A percentile compares a stretch with the other conserved stretches of the same genome.
These are phyloP conservation scores for Sebastes steindachneri DNA, from an alignment of 2,797 vertebrate genomes.

Conservation along the genomic window DNA sequence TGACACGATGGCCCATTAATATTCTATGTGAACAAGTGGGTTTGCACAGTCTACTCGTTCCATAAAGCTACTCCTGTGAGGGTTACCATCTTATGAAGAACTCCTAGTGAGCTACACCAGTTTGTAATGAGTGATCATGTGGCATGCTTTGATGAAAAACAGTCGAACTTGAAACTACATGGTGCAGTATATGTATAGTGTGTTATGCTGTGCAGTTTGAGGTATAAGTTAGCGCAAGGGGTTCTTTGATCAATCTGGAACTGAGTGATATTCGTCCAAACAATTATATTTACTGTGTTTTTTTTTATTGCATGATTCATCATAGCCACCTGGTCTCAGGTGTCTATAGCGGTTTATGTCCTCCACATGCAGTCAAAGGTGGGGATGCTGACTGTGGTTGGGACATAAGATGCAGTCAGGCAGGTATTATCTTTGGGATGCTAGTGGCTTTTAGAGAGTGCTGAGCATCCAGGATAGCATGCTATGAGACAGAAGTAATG, in stretches of 20 bases:
- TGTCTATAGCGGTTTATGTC: background rate
- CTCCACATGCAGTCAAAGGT: background rate
- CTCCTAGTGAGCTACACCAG: background rate
- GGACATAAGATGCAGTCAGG: background rate
- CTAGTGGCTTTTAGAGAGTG: background rate
- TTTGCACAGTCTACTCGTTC: conserved; percentile 4
- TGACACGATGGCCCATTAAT: conserved; percentile 18
- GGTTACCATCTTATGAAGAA: background rate
- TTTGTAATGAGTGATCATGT: conserved; percentile 16
- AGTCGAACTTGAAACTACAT: conserved; percentile 2
- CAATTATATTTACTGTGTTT: background rate
- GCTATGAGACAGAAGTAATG: background rate
- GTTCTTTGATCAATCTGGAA: background rate
- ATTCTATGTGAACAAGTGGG: conserved; percentile 21
- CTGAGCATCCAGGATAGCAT: background rate
- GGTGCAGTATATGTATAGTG: background rate
- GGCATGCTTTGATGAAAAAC: conserved; percentile 11
- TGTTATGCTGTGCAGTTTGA: background rate
- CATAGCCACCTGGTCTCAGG: background rate
- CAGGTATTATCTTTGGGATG: background rate
- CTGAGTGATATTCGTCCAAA: background rate
- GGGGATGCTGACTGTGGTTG: background rate
- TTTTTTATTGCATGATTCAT: background rate
- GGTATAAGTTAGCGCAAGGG: background rate
- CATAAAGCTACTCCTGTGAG: conserved; percentile 22